phyloP scores from a whole-genome alignment of 2,113 vertebrate genomes.

The Semicossyphus pulcher region DNA sequence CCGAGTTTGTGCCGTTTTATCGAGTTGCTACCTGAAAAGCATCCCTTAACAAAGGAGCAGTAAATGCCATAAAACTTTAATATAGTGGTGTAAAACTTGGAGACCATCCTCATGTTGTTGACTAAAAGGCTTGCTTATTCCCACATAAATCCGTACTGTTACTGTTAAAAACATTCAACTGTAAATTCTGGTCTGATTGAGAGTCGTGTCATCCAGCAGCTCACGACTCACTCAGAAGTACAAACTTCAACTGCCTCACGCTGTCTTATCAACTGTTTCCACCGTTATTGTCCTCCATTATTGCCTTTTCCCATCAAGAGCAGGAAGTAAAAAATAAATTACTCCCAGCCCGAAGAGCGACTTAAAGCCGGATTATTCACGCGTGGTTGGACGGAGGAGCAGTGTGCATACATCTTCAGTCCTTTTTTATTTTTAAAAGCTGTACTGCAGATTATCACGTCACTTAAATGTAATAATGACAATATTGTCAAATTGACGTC shows the following conservation, averaged over 20 bases:
- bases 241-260: constrained; percentile 12
- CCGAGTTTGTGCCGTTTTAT: not conserved
- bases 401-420: constrained; percentile 1
- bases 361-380: constrained; percentile 76
- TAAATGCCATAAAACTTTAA: not conserved
- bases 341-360: constrained; percentile 25
- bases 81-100: too few species aligned
- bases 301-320: constrained; percentile 58
- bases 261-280: constrained; percentile 43
- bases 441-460: constrained; percentile 28
- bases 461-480: constrained; percentile 26
- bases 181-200: constrained; percentile 1
- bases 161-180: not conserved
- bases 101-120: not conserved
- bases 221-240: not conserved
- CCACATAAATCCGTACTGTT: not conserved
- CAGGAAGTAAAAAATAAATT: constrained; percentile 66
- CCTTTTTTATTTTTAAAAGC: constrained; percentile 31
- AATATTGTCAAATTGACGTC: not conserved
- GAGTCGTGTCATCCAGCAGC: not conserved
- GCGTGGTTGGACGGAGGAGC: constrained; percentile 44
- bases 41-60: not conserved
- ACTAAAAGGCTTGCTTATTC: constrained; percentile 3
- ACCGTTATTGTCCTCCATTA: constrained; percentile 48
- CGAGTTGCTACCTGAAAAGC: not conserved